Evolutionary conservation across 1,140 invertebrate species (phyloP).

Genomic region (Planococcus citri): DNA sequence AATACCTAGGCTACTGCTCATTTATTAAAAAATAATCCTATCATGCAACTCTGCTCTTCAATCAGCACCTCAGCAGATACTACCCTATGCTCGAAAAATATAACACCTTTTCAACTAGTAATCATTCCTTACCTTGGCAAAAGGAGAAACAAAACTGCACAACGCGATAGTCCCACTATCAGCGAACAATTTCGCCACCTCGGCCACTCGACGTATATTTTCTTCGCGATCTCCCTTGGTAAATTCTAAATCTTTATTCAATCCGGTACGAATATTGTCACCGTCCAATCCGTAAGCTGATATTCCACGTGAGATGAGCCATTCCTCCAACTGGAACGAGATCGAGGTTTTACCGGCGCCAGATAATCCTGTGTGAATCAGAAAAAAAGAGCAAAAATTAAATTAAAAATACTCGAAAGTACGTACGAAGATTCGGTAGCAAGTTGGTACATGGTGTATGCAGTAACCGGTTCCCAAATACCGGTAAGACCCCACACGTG

Average conservation of each 20-base stretch:
- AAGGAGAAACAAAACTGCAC: slow-evolving; percentile 96
- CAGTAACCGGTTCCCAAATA: not conserved
- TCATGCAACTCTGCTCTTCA: too few species aligned
- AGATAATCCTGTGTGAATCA: slow-evolving; percentile 69
- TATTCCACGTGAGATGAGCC: slow-evolving; percentile 74
- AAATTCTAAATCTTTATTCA: slow-evolving; percentile 94
- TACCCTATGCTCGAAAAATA: too few species aligned
- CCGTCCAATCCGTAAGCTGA: slow-evolving; percentile 93
- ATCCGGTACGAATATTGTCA: slow-evolving; percentile 89
- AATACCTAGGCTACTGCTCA: too few species aligned
- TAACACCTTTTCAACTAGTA: not conserved
- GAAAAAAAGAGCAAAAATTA: too few species aligned
- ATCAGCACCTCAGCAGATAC: too few species aligned
- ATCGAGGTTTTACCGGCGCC: slow-evolving; percentile 98
- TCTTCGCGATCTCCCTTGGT: slow-evolving; percentile 86
- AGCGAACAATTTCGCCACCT: slow-evolving; percentile 94
- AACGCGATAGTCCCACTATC: slow-evolving; percentile 91
- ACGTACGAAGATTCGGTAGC: too few species aligned
- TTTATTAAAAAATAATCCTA: too few species aligned
- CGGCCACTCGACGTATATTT: slow-evolving; percentile 92
- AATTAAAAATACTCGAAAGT: too few species aligned
- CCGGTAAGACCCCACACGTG: not conserved
- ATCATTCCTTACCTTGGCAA: slow-evolving; percentile 55
- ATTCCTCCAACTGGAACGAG: slow-evolving; percentile 90
- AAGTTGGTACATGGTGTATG: too few species aligned